Evolutionary conservation across 2,797 vertebrate species (phyloP), one percentile per base, ranked within the genome.

Genomic region (Knipowitschia caucasica): DNA sequence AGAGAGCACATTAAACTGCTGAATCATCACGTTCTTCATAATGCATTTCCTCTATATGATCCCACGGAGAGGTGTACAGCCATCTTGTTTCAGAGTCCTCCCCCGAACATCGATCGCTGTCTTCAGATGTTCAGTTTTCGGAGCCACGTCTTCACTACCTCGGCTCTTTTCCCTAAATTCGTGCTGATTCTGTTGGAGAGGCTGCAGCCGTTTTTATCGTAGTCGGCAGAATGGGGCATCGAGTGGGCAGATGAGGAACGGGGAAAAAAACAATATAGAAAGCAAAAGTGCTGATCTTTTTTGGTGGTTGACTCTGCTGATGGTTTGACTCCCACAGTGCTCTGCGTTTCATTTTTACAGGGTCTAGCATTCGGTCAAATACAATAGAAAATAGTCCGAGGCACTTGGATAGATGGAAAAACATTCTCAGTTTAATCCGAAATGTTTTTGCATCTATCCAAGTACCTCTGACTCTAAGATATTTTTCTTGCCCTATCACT

Each of bases 201-300:
- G 26, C 27, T 47, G 27, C 36, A 39, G 36, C 4, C 20, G 51
- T n/a, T 70, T 79, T 74, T 59, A 53, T 69, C 66, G 58, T 62
- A 81, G 62, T 76, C 60, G 44, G 76, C 75, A 79, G 64, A 84
- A 75, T 62, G 68, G 73, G 78, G 69, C 63, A 75, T 54, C 20
- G 72, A 83, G 83, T 85, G 75, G 79, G 80, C 73, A 79, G 78
- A 81, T 72, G 59, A 69, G 69, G 73, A 81, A 69, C 60, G 45
- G 26, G 9, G 15, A 25, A 33, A 49, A 80, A 61, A 80, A 83
- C 69, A 83, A 81, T 76, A 70, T 52, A 54, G 61, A 49, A 71
- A 56, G 35, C 23, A 55, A 78, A 84, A 78, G 62, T 83, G 81
- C 80, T 86, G 78, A 86, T 82, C 45, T 38, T 24, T 20, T 45